Evolutionary conservation across 2,113 vertebrate species (phyloP), one percentile per base, ranked within the genome.

Genomic region (Nipponia nippon): DNA sequence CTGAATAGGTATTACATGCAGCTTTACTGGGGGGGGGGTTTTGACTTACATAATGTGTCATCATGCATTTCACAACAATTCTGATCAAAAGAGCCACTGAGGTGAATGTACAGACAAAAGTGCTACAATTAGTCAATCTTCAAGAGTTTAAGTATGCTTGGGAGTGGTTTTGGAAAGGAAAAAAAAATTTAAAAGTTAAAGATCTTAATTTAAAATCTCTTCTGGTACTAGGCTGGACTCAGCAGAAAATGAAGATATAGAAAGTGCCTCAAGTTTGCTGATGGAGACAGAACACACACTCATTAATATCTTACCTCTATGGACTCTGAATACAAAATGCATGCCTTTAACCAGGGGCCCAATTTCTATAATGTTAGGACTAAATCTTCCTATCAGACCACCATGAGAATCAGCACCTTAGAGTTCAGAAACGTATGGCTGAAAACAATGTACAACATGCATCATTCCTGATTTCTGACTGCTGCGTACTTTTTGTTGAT

Each of bases 381-480:
- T 79, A 79, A 73, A 47, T 26, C 23, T 9, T 90, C 40, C 49
- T 40, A 21, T 32, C n/a, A 70, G 52, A 84, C 19, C 42, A 76
- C 16, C 49, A 23, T 12, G 30, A 71, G 69, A 96, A 69, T 56
- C 23, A 56, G 58, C 52, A 71, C 47, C 32, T 63, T 50, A 38
- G 50, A 84, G 25, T 70, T 71, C 55, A 90, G 38, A 72, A 85
- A 52, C 0, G 0, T 29, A 47, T 6, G 27, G 36, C 62, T 92
- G 44, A 75, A 38, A 80, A 36, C 18, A 77, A 42, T 0, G 3
- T 21, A 55, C n/a, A 81, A 17, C 7, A 67, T 0, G 0, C 8
- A 50, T 29, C 0, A 2, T 47, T 90, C 36, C 70, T 72, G 47
- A 82, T 22, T 83, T 56, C 40, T 66, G 22, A 3, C 38, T 38